Evolutionary conservation across 2,797 vertebrate genomes (phyloP).

Genomic region (Xenopus petersii): DNA sequence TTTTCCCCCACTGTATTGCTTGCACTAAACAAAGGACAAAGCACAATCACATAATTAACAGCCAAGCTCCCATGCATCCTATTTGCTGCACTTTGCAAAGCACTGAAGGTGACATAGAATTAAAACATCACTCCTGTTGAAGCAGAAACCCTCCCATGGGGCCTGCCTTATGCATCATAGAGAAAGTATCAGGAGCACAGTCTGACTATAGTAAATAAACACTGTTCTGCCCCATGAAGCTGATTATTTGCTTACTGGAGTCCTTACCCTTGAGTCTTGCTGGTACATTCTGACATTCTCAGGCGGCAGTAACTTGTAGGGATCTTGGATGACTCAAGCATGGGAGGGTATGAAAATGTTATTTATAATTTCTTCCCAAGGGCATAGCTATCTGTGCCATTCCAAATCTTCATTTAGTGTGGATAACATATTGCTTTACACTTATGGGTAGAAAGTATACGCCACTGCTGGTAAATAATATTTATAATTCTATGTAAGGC

Average conservation of each 20-base stretch:
- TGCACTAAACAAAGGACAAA: too few relatives aligned
- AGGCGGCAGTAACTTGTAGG: slow-evolving; percentile 1
- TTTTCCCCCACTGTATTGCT: too few relatives aligned
- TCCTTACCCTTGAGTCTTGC: slow-evolving; percentile 7
- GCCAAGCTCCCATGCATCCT: too few relatives aligned
- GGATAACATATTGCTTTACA: too few relatives aligned
- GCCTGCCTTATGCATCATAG: too few relatives aligned
- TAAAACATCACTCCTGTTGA: too few relatives aligned
- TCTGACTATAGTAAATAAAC: neutral
- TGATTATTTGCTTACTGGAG: neutral
- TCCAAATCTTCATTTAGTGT: neutral
- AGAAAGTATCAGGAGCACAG: too few relatives aligned
- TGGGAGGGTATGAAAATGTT: neutral
- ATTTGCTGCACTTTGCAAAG: too few relatives aligned
- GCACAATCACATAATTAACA: too few relatives aligned
- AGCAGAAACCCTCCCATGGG: too few relatives aligned
- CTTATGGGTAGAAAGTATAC: too few relatives aligned
- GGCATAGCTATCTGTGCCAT: neutral
- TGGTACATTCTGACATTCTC: slow-evolving; percentile 7
- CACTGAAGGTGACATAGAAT: too few relatives aligned
- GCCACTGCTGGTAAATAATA: neutral
- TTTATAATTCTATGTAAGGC: neutral
- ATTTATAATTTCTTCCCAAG: neutral
- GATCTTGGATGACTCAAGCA: neutral
- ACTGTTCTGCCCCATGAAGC: neutral